Evolutionary conservation across 2,888 invertebrate genomes (phyloP), one percentile per base, ranked within the genome.

Genomic region (Anarsia innoxiella): DNA sequence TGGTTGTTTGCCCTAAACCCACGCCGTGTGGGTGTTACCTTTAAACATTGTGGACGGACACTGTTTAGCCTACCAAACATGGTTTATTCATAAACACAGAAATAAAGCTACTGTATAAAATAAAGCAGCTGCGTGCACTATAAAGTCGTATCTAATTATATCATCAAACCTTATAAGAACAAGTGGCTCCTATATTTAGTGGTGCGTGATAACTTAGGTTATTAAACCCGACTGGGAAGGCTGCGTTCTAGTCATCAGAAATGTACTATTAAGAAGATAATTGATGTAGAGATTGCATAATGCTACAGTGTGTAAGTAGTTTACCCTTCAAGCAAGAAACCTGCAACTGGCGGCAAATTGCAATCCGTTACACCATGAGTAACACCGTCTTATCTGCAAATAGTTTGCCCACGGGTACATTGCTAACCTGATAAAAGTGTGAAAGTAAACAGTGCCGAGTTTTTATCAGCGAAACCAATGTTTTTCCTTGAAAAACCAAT

Each of bases 1-100:
- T 52, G 51, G 70, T 62, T 77, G 74, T 82, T 80, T 78, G 62
- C 66, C 65, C 63, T 60, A 64, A 63, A 49, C 80, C 77, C 72
- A 78, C 75, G 67, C 70, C 33, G 46, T 42, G 76, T 74, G 59
- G 68, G 74, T 59, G 71, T 56, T 39, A 33, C 40, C 37, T 44
- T 42, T 49, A 23, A 23, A 23, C 23, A 30, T 12, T 12, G 12
- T 13, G 31, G n/a, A 29, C 32, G 49, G 44, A 42, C 47, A 50
- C 39, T 42, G 45, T 49, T 51, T 46, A 42, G 41, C 40, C 40
- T 44, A 11, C 36, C 31, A 40, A 37, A 35, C 40, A 29, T 31
- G 40, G 36, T 39, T 31, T 39, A 40, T 42, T 40, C 40, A 36
- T 46, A 19, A 5, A 19, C 19, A 8, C 19, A 19, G 36, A 38